Base-by-base conservation (phyloP, 2,888 invertebrate species). In the Tinea pellionella region DNA sequence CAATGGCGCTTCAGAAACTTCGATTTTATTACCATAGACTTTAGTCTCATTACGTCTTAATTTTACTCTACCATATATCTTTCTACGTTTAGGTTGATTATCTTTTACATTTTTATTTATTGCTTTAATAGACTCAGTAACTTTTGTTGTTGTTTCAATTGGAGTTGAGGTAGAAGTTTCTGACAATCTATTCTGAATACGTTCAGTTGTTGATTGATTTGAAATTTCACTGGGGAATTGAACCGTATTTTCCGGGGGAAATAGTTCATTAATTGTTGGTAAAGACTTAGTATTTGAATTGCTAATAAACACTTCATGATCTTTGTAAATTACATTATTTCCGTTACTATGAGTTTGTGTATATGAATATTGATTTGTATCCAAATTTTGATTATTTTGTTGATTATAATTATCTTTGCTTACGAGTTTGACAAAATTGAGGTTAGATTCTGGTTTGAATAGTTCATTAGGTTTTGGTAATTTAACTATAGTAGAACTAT, bases 51-150 rank as follows among this genome's bases (percentile, higher is more conserved):
- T 59, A n/a, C 19, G 18, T n/a, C 43, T 51, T n/a, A 32, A 32
- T n/a, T 51, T 43, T 13, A 43, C 42, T 59, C 43, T 59, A 30
- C 47, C 11, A 6, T 13, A 47, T 13, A 71, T 63, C 73, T 74
- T 59, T 16, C 15, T 55, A 13, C 47, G 18, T 16, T 53, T 62
- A 67, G 0, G 63, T 63, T 56, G 67, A 24, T 24, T 24, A 24
- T 24, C 24, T 24, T 24, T 24, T 24, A 24, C 24, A 24, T 24
- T 63, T 16, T 65, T 53, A 2, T 65, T 62, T 24, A 63, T 19
- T 12, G 62, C 47, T 12, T 64, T 60, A 12, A 62, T 11, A 57
- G 61, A 6, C 24, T 24, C 24, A 3, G 24, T 2, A 24, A n/a
- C n/a, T n/a, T 24, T 24, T 24, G 24, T 24, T 24, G 24, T 24